A percentile compares a stretch with the other conserved stretches of the same genome.
phyloP scores from a whole-genome alignment of 2,113 vertebrate genomes.

The Leuciscus idus region DNA sequence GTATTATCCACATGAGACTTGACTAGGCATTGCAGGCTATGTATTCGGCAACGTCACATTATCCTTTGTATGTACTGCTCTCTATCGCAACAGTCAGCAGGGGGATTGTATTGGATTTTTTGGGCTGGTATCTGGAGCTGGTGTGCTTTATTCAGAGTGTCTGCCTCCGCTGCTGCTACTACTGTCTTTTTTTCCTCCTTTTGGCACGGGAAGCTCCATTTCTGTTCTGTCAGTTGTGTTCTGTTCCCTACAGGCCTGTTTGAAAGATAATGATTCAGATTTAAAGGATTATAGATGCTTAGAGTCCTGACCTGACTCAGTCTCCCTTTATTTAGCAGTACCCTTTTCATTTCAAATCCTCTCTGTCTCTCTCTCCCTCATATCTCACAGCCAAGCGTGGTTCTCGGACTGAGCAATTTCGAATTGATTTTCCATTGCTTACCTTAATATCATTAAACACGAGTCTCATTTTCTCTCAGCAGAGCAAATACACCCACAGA shows the following conservation, averaged over 20 bases:
- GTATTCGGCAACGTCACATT: conserved; percentile 19
- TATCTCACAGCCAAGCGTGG: conserved; percentile 3
- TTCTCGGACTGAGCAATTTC: conserved; percentile 33
- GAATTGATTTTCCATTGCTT: conserved; percentile 43
- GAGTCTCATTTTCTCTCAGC: conserved; percentile 39
- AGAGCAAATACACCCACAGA: conserved; percentile 33
- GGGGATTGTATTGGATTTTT: conserved; percentile 29
- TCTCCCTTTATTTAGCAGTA: conserved; percentile 51
- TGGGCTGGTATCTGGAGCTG: conserved; percentile 13
- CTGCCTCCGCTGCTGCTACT: not conserved
- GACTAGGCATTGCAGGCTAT: not conserved
- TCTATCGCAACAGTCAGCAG: conserved; percentile 2
- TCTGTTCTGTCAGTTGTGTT: conserved; percentile 45
- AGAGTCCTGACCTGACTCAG: conserved; percentile 46
- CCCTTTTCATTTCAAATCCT: conserved; percentile 47
- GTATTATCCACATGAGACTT: conserved; percentile 5
- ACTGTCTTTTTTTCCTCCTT: conserved; percentile 22
- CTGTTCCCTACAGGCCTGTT: conserved; percentile 33
- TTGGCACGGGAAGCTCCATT: conserved; percentile 31
- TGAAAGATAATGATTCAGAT: conserved; percentile 52
- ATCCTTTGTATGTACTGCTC: not conserved
- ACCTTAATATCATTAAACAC: conserved; percentile 45
- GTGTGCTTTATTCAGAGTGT: not conserved
- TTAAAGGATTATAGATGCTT: conserved; percentile 56
- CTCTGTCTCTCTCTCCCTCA: conserved; percentile 2